Conservation (phyloP, 2,797 vertebrate species). For the Sebastes glaucus region DNA sequence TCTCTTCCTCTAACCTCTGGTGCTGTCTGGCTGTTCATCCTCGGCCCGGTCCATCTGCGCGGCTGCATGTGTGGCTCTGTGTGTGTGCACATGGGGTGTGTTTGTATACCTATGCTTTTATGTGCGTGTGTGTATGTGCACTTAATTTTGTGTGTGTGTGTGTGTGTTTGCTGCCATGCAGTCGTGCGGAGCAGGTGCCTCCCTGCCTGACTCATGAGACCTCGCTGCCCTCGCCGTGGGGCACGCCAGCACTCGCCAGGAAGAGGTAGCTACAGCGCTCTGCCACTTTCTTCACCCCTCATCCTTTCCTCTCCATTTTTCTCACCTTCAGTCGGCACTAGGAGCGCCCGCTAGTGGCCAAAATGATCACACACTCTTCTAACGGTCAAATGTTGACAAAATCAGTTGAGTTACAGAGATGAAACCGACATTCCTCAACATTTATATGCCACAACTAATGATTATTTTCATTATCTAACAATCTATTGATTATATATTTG, state of each 20-base stretch:
- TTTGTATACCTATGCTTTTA: not conserved
- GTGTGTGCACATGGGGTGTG: not conserved
- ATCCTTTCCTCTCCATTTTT: not conserved
- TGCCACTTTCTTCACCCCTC: constrained; percentile 36
- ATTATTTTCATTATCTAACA: not conserved
- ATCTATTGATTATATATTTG: not conserved
- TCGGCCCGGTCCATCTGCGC: constrained; percentile 72
- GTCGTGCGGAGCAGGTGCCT: constrained; percentile 97
- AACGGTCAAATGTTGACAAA: not conserved
- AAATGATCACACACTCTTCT: not conserved
- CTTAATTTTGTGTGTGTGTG: constrained; percentile 46
- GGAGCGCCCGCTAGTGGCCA: not conserved
- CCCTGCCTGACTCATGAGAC: constrained; percentile 99
- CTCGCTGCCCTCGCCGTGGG: constrained; percentile 99
- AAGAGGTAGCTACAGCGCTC: constrained; percentile 97
- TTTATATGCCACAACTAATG: not conserved
- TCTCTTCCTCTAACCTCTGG: constrained; percentile 73
- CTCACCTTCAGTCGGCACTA: not conserved
- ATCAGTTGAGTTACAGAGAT: not conserved
- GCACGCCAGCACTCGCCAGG: constrained; percentile 96
- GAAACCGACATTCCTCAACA: not conserved
- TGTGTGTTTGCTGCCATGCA: constrained; percentile 80
- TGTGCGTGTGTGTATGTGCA: constrained; percentile 13
- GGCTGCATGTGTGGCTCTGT: constrained; percentile 33
- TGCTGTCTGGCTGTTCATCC: constrained; percentile 72